Evolutionary conservation across 2,888 invertebrate genomes (phyloP).

Genomic region (Drosophila nigricruria): DNA sequence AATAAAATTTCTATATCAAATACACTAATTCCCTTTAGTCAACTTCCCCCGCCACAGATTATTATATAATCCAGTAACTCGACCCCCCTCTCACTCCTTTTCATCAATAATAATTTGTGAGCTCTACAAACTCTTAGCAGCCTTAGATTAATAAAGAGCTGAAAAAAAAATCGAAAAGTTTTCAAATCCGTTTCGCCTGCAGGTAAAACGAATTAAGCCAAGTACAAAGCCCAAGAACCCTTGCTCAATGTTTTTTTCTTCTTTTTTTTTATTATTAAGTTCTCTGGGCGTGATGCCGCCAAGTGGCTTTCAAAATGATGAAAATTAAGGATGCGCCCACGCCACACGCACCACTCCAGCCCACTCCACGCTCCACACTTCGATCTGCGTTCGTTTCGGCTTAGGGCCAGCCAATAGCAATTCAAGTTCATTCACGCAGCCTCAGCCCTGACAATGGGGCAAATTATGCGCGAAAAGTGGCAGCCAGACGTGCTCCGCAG

Average conservation of each 20-base stretch:
- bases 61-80: background rate
- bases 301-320: constrained; percentile 66
- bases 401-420: constrained; percentile 43
- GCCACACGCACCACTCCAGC: background rate
- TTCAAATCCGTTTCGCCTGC: constrained; percentile 48
- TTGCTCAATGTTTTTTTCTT: constrained; percentile 1
- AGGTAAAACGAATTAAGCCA: constrained; percentile 57
- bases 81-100: background rate
- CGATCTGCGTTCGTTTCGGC: constrained; percentile 5
- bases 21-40: background rate
- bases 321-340: constrained; percentile 61
- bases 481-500: constrained; percentile 51
- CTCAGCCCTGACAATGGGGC: constrained; percentile 67
- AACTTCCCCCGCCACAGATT: background rate
- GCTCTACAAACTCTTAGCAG: constrained; percentile 38
- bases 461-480: constrained; percentile 79
- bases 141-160: constrained; percentile 38
- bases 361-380: background rate
- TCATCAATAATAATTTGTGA: constrained; percentile 56
- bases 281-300: constrained; percentile 67
- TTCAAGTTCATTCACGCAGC: constrained; percentile 37
- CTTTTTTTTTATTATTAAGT: constrained; percentile 13
- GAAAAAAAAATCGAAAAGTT: constrained; percentile 8
- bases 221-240: constrained; percentile 12
- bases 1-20: no score